Conservation (phyloP, 2,113 vertebrate genomes). For the Fregetta grallaria region DNA sequence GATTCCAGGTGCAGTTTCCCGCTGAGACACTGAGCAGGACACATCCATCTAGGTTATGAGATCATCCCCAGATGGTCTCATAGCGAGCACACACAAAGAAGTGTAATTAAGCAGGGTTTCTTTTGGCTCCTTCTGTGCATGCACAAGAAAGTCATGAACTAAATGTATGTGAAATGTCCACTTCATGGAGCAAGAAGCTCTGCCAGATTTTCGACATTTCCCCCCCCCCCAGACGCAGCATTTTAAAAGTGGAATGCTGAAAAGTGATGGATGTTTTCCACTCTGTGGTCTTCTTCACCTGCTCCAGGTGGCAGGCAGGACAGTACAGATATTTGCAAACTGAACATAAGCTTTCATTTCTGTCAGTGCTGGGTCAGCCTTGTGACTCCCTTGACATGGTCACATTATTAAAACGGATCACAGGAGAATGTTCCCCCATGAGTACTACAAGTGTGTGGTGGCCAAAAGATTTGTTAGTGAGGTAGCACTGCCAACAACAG, state of each 20-base stretch:
- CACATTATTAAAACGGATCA: not conserved
- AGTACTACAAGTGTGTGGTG: not conserved
- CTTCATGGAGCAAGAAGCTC: not conserved
- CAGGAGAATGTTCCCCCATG: not conserved
- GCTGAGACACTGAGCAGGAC: not conserved
- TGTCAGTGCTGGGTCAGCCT: not conserved
- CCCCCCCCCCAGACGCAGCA: not conserved
- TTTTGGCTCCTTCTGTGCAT: not conserved
- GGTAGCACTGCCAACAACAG: not conserved
- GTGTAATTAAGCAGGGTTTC: not conserved
- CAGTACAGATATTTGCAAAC: not conserved
- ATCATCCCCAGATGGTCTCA: not conserved
- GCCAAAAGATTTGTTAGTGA: not conserved
- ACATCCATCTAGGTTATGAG: not conserved
- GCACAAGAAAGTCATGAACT: not conserved
- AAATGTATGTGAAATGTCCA: not conserved
- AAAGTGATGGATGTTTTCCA: not conserved
- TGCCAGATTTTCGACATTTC: not conserved
- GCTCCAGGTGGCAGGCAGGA: not conserved
- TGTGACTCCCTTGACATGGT: not conserved
- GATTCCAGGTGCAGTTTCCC: not conserved
- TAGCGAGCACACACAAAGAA: not conserved
- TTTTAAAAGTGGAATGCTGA: not conserved
- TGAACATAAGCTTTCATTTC: not conserved
- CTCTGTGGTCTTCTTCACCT: not conserved